Base-by-base conservation (phyloP, 2,888 invertebrate genomes). In the Phengaris arion region DNA sequence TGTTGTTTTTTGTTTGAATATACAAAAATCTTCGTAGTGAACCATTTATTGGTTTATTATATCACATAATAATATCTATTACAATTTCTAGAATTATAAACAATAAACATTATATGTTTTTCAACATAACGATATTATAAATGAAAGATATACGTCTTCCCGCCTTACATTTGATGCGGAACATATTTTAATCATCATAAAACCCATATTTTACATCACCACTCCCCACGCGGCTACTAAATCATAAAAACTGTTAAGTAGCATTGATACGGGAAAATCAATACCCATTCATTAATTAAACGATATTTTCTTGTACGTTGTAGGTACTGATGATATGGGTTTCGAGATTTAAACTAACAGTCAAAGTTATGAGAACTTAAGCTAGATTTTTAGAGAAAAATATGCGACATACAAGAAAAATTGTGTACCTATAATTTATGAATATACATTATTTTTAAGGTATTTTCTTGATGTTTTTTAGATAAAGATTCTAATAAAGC, bases 141-240 rank as follows among this genome's bases (percentile, higher is more conserved):
- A 75, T 74, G 73, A 76, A 77, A 77, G 74, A 77, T 74, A 69
- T 76, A 75, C 75, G 68, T 76, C 75, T 75, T 64, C 73, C 75
- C 70, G 74, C 76, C 15, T 75, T 76, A 76, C 76, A 75, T 79
- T 77, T 76, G 74, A 74, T 76, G 52, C 59, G 74, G 64, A 76
- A 78, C 79, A 79, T 79, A 79, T 81, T 81, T 81, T 79, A 79
- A 80, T 81, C 79, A 81, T 81, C 79, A 79, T 81, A 80, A 80
- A 80, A 80, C 76, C 74, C 74, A 78, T 69, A 77, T 74, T 79
- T 78, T 78, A 80, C 79, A 76, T 77, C 75, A 75, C 78, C 78
- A 77, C 79, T 78, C 79, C 79, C 76, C 76, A 74, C 77, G 76
- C 75, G 76, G 76, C 75, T 77, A 79, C 72, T 79, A 80, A 80